These are phyloP conservation scores for Pardalotus punctatus DNA, from an alignment of 2,113 vertebrate species.

Conservation along the genomic window DNA sequence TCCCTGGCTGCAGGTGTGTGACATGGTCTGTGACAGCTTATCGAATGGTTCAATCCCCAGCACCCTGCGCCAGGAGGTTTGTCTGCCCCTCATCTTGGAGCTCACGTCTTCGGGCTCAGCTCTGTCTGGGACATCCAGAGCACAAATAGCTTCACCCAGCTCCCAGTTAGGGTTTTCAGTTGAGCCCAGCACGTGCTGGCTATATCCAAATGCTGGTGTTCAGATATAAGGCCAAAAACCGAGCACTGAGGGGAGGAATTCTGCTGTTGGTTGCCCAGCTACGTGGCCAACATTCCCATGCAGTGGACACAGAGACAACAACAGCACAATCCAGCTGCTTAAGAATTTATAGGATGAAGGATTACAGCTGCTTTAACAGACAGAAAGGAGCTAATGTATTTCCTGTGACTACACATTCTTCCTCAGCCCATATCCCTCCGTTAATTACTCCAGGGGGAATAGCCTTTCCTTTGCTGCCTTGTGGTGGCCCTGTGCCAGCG, in stretches of 20 bases:
- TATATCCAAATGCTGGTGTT: background rate
- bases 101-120: background rate
- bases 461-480: background rate
- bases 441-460: background rate
- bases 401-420: background rate
- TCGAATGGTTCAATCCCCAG: background rate
- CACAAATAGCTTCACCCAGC: background rate
- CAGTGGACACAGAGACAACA: background rate
- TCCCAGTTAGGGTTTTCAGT: background rate
- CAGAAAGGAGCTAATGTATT: background rate
- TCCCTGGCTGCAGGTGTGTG: background rate
- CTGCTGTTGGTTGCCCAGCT: background rate
- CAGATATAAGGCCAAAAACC: background rate
- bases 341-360: background rate
- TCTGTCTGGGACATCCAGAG: background rate
- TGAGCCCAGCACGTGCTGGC: background rate
- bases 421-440: background rate
- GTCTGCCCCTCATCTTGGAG: background rate
- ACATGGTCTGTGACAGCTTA: background rate
- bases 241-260: background rate
- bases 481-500: accelerated
- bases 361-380: background rate
- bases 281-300: background rate
- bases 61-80: accelerated
- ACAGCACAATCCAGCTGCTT: background rate